Conservation (phyloP, 1,140 invertebrate species). For the Calliopsis andreniformis region DNA sequence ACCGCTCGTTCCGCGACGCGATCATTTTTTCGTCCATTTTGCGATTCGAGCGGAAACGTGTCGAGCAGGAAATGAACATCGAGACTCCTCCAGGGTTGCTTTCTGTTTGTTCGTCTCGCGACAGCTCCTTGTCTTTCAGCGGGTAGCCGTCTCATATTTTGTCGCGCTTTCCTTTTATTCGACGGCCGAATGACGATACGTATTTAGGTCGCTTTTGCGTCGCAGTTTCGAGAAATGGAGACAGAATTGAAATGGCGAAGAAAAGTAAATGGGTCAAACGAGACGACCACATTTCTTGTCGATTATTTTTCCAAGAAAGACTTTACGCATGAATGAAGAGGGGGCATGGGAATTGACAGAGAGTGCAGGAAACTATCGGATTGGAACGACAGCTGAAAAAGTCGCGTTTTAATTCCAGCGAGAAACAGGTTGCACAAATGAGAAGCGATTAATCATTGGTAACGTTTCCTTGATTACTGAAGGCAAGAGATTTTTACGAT, state of each 20-base stretch:
- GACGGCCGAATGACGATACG: too few species aligned
- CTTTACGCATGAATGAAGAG: neutral
- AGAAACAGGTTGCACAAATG: too few species aligned
- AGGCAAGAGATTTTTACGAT: too few species aligned
- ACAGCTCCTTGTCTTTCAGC: neutral
- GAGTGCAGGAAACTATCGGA: neutral
- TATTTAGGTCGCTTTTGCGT: too few species aligned
- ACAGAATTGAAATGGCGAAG: neutral
- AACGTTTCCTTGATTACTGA: neutral
- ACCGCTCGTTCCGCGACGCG: neutral
- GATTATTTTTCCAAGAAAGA: neutral
- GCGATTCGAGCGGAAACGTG: neutral
- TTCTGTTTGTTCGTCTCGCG: neutral
- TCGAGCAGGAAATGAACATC: neutral
- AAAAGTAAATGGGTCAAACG: neutral
- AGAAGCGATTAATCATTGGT: conserved; percentile 16
- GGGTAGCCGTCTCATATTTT: neutral
- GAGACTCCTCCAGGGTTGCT: too few species aligned
- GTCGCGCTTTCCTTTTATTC: too few species aligned
- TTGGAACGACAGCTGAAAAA: conserved; percentile 1
- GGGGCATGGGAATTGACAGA: neutral
- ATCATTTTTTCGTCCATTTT: conserved; percentile 33
- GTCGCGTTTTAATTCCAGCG: neutral
- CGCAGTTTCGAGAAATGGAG: too few species aligned
- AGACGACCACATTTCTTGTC: neutral